Percentiles rank a stretch among this genome's conserved stretches.
Evolutionary conservation across 1,140 invertebrate species (phyloP).

Genomic region (Zaprionus africanus): DNA sequence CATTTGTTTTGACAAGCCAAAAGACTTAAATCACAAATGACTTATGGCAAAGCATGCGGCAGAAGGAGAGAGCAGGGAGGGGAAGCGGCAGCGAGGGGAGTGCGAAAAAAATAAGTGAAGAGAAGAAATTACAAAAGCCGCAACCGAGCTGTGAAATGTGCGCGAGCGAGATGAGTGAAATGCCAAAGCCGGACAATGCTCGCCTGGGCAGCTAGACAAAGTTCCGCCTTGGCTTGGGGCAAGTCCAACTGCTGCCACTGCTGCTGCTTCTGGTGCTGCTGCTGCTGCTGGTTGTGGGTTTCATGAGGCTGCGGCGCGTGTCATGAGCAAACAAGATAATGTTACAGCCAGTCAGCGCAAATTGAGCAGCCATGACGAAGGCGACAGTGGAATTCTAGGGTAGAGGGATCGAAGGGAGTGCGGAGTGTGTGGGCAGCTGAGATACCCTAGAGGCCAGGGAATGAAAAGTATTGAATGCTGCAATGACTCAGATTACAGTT

Average conservation of each 20-base stretch:
- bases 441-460: not conserved
- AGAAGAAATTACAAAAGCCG: conserved; percentile 64
- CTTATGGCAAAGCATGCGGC: conserved; percentile 33
- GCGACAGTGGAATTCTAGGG: not conserved
- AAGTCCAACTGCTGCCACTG: too few species aligned
- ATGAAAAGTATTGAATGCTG: not conserved
- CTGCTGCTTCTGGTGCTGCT: not conserved
- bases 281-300: conserved; percentile 22
- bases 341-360: conserved; percentile 73
- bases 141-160: conserved; percentile 39
- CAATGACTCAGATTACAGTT: conserved; percentile 1
- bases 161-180: conserved; percentile 41
- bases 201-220: conserved; percentile 25
- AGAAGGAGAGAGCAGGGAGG: not conserved
- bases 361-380: conserved; percentile 56
- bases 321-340: conserved; percentile 82
- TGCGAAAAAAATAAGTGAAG: conserved; percentile 15
- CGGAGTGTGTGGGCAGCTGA: not conserved
- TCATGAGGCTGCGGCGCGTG: conserved; percentile 59
- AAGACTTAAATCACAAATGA: conserved; percentile 60
- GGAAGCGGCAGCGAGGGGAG: not conserved
- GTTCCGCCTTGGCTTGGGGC: not conserved
- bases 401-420: too few species aligned
- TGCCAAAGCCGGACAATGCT: conserved; percentile 59
- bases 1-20: conserved; percentile 58